Conservation (phyloP, 2,888 invertebrate genomes). For the Tiliacea citrago region DNA sequence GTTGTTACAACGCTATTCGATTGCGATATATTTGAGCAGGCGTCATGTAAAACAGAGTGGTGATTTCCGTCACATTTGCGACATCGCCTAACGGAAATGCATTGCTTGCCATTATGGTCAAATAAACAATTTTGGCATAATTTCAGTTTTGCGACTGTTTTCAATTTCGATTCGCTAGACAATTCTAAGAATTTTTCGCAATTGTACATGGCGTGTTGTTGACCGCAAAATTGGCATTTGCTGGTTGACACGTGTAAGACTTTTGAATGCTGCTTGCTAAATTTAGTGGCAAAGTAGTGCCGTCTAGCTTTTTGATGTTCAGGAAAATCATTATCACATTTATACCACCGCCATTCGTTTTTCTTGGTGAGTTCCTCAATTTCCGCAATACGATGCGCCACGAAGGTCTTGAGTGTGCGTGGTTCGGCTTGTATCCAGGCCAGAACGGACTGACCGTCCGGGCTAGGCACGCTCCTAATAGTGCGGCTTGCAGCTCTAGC, state of each 20-base stretch:
- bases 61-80: conserved; percentile 28
- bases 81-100: conserved; percentile 20
- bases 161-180: conserved; percentile 6
- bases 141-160: conserved; percentile 13
- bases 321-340: not conserved
- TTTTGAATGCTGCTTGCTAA: not conserved
- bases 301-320: conserved; percentile 3
- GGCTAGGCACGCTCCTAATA: too few species aligned
- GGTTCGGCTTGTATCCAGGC: too few species aligned
- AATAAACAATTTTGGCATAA: conserved; percentile 31
- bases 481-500: too few species aligned
- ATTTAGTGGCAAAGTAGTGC: not conserved
- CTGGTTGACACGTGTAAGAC: conserved; percentile 13
- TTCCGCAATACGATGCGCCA: too few species aligned
- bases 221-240: conserved; percentile 19
- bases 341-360: too few species aligned
- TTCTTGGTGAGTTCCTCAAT: too few species aligned
- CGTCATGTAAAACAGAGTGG: conserved; percentile 14
- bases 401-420: too few species aligned
- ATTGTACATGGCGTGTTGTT: conserved; percentile 26
- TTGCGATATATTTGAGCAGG: conserved; percentile 6
- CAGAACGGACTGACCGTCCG: too few species aligned
- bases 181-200: conserved; percentile 15
- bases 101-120: conserved; percentile 8
- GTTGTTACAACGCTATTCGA: not conserved